Percentiles rank a stretch among this genome's conserved stretches.
Evolutionary conservation across 2,113 vertebrate genomes (phyloP).

Genomic region (Neolamprologus ventralis): DNA sequence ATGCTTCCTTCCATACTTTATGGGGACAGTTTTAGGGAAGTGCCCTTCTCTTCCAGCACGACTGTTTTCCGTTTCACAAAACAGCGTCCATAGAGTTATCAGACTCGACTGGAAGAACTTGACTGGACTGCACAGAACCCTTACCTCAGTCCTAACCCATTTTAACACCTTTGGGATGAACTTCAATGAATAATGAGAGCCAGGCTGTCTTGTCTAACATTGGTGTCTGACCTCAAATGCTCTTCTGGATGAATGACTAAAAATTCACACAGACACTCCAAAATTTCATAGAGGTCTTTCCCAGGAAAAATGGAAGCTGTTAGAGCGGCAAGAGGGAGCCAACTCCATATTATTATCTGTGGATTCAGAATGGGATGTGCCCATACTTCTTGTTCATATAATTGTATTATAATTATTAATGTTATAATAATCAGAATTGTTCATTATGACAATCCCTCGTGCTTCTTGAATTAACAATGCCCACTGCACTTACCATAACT

Average conservation of each 20-base stretch:
- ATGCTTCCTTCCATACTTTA: neutral
- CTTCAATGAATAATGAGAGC: neutral
- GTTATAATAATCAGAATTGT: neutral
- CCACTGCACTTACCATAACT: neutral
- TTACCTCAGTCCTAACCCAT: neutral
- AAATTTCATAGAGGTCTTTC: neutral
- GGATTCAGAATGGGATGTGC: neutral
- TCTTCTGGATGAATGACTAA: neutral
- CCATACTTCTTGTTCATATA: neutral
- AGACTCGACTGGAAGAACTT: neutral
- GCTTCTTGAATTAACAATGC: neutral
- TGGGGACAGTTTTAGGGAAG: neutral
- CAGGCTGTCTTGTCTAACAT: neutral
- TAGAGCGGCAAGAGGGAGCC: neutral
- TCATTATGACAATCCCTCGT: neutral
- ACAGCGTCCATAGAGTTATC: rapidly evolving
- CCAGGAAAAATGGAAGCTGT: neutral
- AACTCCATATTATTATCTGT: neutral
- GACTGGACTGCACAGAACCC: neutral
- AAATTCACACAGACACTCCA: neutral
- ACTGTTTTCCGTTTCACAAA: neutral
- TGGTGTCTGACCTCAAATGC: neutral
- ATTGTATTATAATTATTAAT: neutral
- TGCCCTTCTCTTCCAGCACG: neutral
- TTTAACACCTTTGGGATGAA: neutral